Percentiles rank a stretch among this genome's conserved stretches.
These are phyloP conservation scores for Enteromius mattozi DNA, from an alignment of 2,797 vertebrate species.

Conservation along the genomic window DNA sequence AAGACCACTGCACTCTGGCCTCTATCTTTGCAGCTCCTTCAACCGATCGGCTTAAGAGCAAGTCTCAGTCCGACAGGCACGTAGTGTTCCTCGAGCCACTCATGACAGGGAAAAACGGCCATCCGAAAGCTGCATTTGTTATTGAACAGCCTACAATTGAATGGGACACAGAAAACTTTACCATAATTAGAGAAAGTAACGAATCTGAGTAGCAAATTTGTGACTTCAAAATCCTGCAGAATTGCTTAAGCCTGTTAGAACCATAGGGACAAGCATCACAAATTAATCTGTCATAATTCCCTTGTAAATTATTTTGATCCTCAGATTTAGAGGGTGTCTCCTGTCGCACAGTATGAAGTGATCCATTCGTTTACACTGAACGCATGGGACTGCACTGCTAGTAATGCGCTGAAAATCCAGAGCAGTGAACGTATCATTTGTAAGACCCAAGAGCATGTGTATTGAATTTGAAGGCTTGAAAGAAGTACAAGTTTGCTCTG, in stretches of 20 bases:
- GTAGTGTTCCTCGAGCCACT: conserved; percentile 89
- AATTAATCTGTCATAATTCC: conserved; percentile 22
- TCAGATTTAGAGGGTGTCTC: background rate
- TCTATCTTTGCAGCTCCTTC: conserved; percentile 82
- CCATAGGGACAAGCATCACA: background rate
- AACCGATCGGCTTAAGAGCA: conserved; percentile 71
- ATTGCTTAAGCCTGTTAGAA: conserved; percentile 15
- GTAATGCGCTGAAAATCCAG: background rate
- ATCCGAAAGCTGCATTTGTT: conserved; percentile 71
- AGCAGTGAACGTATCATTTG: background rate
- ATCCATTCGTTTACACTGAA: background rate
- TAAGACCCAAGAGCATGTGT: background rate
- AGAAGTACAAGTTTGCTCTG: background rate
- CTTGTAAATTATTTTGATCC: conserved; percentile 25
- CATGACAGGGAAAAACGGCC: conserved; percentile 76
- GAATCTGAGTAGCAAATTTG: conserved; percentile 23
- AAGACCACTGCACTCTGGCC: conserved; percentile 79
- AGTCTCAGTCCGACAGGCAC: conserved; percentile 80
- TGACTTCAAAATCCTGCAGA: background rate
- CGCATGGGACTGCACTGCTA: background rate
- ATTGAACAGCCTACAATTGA: conserved; percentile 69
- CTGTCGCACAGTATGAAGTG: background rate
- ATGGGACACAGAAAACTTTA: conserved; percentile 51
- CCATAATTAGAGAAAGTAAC: conserved; percentile 32
- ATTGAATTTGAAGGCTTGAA: background rate